Percentiles rank a stretch among this genome's conserved stretches.
These are phyloP conservation scores for Rhombomys opimus DNA, from an alignment of 2,113 vertebrate genomes.

Conservation along the genomic window DNA sequence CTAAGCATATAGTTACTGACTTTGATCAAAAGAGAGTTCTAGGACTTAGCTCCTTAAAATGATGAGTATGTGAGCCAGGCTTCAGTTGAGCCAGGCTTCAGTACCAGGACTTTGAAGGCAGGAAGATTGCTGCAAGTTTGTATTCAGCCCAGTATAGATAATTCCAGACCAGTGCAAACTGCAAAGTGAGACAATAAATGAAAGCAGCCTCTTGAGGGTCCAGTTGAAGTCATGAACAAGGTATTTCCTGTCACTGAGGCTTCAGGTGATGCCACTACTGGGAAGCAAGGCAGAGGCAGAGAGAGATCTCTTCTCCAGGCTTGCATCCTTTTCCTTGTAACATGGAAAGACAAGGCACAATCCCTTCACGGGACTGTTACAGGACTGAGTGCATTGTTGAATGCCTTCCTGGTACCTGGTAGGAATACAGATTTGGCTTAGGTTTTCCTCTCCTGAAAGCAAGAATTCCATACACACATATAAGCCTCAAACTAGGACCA, in stretches of 20 bases:
- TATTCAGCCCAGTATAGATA: not conserved
- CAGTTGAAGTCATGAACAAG: not conserved
- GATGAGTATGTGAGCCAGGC: not conserved
- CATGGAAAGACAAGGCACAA: not conserved
- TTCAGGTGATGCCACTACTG: not conserved
- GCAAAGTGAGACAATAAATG: not conserved
- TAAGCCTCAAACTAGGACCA: not conserved
- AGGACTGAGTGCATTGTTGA: accelerated
- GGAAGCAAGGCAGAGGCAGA: not conserved
- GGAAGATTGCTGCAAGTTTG: not conserved
- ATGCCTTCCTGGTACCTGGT: not conserved
- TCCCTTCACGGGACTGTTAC: not conserved
- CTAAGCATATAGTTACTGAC: conserved; percentile 43
- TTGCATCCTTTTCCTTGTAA: not conserved
- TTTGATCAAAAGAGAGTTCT: conserved; percentile 48
- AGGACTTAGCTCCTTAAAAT: conserved; percentile 55
- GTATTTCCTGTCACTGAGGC: not conserved
- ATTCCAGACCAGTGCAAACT: not conserved
- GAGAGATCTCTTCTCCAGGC: not conserved
- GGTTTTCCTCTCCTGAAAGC: not conserved
- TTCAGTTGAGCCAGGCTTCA: not conserved
- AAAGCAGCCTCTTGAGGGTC: not conserved
- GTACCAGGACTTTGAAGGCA: not conserved
- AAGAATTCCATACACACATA: not conserved
- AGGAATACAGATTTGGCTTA: not conserved